Percentiles rank a stretch among this genome's conserved stretches.
These are phyloP conservation scores for Zygaena filipendulae DNA, from an alignment of 2,888 invertebrate species.

Conservation along the genomic window DNA sequence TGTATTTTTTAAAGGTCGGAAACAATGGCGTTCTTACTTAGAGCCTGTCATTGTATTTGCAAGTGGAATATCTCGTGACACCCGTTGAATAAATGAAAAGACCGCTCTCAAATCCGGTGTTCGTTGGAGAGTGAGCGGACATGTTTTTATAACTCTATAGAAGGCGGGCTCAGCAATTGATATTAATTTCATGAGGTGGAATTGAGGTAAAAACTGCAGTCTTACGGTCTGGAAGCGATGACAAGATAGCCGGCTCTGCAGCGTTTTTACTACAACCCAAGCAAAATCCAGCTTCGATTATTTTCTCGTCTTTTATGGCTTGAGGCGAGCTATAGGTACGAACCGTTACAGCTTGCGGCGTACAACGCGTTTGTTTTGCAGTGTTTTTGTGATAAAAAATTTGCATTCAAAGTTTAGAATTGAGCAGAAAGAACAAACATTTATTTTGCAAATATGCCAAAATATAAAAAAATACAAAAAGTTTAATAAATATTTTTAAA, in stretches of 20 bases:
- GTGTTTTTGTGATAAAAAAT: too few species aligned
- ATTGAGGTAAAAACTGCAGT: conserved; percentile 30
- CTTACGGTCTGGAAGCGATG: conserved; percentile 17
- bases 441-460: too few species aligned
- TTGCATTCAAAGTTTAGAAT: too few species aligned
- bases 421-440: too few species aligned
- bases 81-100: conserved; percentile 22
- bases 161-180: conserved; percentile 40
- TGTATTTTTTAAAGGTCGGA: too few species aligned
- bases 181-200: conserved; percentile 51
- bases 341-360: too few species aligned
- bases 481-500: too few species aligned
- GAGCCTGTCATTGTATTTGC: conserved; percentile 6
- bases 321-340: too few species aligned
- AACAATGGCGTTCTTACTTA: too few species aligned
- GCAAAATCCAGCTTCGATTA: conserved; percentile 22
- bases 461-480: too few species aligned
- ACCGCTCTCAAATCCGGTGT: conserved; percentile 17
- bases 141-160: conserved; percentile 24
- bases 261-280: conserved; percentile 24
- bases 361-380: too few species aligned
- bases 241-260: conserved; percentile 22
- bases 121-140: conserved; percentile 17
- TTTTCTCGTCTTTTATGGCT: too few species aligned
- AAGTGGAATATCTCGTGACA: conserved; percentile 19